phyloP scores from a whole-genome alignment of 2,113 vertebrate genomes.

The Semicossyphus pulcher region DNA sequence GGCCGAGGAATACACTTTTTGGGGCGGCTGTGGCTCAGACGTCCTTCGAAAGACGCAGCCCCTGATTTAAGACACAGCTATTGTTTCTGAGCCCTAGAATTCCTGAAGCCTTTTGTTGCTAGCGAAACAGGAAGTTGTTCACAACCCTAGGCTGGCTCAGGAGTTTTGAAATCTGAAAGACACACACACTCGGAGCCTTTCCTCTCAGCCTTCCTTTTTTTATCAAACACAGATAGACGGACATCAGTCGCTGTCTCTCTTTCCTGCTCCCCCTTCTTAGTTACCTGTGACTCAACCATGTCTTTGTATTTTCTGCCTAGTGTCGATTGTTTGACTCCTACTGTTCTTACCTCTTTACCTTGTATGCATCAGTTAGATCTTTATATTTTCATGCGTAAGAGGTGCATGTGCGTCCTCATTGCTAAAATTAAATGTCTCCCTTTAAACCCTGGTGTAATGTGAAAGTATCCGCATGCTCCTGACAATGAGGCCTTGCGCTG shows the following conservation, averaged over 20 bases:
- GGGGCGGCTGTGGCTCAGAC: too few relatives aligned
- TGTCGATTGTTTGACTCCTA: background rate
- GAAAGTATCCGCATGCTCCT: background rate
- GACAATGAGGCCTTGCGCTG: background rate
- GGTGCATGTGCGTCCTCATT: background rate
- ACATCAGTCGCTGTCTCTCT: background rate
- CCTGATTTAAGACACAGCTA: too few relatives aligned
- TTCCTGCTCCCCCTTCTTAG: too few relatives aligned
- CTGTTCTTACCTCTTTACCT: background rate
- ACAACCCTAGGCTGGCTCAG: background rate
- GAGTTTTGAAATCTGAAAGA: too few relatives aligned
- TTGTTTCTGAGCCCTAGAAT: too few relatives aligned
- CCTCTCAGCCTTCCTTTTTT: background rate
- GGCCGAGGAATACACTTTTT: too few relatives aligned
- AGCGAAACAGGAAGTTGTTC: too few relatives aligned
- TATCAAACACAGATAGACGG: background rate
- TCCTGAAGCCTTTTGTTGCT: too few relatives aligned
- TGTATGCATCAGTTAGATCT: too few relatives aligned
- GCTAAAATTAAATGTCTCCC: background rate
- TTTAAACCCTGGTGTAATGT: background rate
- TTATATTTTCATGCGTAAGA: background rate
- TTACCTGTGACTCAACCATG: background rate
- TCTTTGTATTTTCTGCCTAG: background rate
- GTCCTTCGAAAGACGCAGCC: too few relatives aligned
- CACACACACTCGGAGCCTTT: background rate